phyloP scores from a whole-genome alignment of 2,113 vertebrate genomes.

The Mohoua ochrocephala region DNA sequence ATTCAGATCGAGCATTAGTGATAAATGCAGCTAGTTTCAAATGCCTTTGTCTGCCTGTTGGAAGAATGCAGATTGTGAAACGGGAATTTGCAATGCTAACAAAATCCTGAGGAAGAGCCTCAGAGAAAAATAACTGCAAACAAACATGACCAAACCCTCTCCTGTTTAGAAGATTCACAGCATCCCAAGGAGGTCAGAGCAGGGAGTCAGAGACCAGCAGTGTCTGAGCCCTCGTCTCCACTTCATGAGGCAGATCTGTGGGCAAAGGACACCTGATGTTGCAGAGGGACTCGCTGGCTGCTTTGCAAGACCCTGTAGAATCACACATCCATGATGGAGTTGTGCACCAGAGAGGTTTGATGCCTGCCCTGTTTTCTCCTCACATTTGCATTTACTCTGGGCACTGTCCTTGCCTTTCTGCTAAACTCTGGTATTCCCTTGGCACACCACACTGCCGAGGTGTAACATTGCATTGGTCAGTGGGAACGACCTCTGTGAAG shows the following conservation, averaged over 20 bases:
- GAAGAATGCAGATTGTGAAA: constrained; percentile 58
- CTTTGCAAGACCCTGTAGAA: neutral
- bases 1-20: neutral
- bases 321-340: neutral
- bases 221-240: neutral
- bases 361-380: neutral
- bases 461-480: neutral
- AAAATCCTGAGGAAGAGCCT: neutral
- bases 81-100: constrained; percentile 39
- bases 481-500: neutral
- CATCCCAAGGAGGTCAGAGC: neutral
- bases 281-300: neutral
- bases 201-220: neutral
- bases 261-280: neutral
- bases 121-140: neutral
- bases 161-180: neutral
- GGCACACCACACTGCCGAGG: rapidly evolving
- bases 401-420: neutral
- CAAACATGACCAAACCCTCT: neutral
- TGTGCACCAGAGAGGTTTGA: neutral
- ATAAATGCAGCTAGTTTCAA: constrained; percentile 1
- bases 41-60: constrained; percentile 16
- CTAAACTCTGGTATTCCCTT: neutral
- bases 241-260: neutral
- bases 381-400: neutral